phyloP scores from a whole-genome alignment of 2,888 invertebrate genomes.

The Acholoe squamosa region DNA sequence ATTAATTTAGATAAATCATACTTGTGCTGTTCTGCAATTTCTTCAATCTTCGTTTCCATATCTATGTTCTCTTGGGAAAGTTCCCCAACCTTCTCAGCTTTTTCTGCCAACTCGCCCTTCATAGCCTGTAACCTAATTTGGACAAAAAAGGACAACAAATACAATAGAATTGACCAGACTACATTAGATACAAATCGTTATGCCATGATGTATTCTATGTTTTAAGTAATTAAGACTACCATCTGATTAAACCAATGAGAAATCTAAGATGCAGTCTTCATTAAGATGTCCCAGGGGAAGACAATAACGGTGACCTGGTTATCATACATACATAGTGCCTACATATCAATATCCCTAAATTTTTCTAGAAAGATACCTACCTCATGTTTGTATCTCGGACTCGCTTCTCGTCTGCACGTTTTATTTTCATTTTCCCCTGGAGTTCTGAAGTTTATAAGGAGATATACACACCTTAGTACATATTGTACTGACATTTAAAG shows the following conservation, averaged over 20 bases:
- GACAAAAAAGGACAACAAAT: slow-evolving; percentile 4
- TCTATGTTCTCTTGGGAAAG: slow-evolving; percentile 78
- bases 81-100: slow-evolving; percentile 79
- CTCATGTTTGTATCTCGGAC: slow-evolving; percentile 70
- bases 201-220: no score
- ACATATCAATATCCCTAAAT: no score
- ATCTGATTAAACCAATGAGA: no score
- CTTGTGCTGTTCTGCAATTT: slow-evolving; percentile 79
- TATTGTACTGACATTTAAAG: background rate
- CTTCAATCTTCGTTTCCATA: slow-evolving; percentile 76
- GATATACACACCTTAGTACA: background rate
- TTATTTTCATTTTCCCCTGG: slow-evolving; percentile 68
- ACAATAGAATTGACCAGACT: background rate
- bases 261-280: no score
- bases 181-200: background rate
- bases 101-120: slow-evolving; percentile 74
- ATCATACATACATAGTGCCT: background rate
- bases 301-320: no score
- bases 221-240: no score
- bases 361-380: background rate
- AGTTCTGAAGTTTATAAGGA: slow-evolving; percentile 2
- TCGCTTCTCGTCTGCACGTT: slow-evolving; percentile 72
- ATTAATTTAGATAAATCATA: no score
- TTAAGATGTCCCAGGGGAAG: no score
- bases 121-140: slow-evolving; percentile 75